Base-by-base conservation (phyloP, 35 echinoderm and acorn worm genomes). In the Ophioderma brevispina region DNA sequence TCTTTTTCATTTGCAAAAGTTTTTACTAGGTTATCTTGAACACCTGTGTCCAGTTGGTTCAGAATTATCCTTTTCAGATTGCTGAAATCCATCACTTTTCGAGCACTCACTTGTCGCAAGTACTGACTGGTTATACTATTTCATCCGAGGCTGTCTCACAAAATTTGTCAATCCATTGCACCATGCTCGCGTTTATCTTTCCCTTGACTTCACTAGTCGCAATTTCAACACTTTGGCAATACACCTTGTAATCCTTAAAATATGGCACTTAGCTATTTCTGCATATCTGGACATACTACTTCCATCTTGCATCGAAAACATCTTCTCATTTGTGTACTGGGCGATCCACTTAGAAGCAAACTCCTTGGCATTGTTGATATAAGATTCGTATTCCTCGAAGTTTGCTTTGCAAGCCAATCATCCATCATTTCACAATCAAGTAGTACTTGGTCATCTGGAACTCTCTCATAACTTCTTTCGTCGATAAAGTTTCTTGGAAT, bases 291-390 rank as follows among this genome's bases (percentile, higher is more conserved):
- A 83, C 38, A 52, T 41, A 31, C 81, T 39, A 42, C 32, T 13
- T 2, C 8, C 42, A 25, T 83, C 81, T 33, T 43, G 0, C n/a
- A 0, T 83, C 10, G 81, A 83, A 83, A 83, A 83, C 38, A 83
- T 83, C 41, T 83, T 83, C 33, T 83, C 3, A 32, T 83, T 83
- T 13, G 81, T 83, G 38, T 83, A 83, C 81, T 43, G 35, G 32
- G 81, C 43, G 25, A 83, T 83, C 81, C 81, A 83, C 39, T 43
- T 83, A 28, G 43, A 83, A 83, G 81, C 81, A 52, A 83, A 83
- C 25, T 40, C 38, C 33, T 83, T 32, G 37, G 81, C 39, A 83
- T 83, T 83, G 1, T 52, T 83, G 32, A 83, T 83, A 39, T 83
- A 83, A 1, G 35, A 43, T 25, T 83, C 5, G 32, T 83, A 83